Evolutionary conservation across 2,797 vertebrate species (phyloP).

Genomic region (Pygocentrus nattereri): DNA sequence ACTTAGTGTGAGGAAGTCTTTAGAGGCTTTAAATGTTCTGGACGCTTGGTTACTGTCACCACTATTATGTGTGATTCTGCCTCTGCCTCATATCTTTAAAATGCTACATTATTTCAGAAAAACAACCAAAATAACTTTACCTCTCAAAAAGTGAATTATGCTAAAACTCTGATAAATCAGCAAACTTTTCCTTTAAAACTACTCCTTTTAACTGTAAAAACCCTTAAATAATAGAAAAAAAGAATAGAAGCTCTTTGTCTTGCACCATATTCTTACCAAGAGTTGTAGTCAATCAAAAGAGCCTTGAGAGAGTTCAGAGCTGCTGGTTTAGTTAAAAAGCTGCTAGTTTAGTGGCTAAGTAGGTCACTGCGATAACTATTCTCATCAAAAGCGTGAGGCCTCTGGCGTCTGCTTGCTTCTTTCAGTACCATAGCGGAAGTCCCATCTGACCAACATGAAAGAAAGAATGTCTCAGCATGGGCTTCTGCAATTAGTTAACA

Average conservation of each 20-base stretch:
- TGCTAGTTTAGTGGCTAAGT: conserved; percentile 28
- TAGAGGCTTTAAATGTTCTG: too few species aligned
- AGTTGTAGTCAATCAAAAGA: too few species aligned
- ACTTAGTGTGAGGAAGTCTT: too few species aligned
- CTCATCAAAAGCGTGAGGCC: conserved; percentile 12
- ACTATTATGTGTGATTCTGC: too few species aligned
- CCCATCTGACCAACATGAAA: conserved; percentile 45
- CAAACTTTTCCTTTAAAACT: background rate
- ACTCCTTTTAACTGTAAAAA: background rate
- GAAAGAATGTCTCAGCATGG: background rate
- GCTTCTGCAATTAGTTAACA: background rate
- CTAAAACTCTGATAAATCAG: too few species aligned
- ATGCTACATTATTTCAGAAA: too few species aligned
- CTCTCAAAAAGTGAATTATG: too few species aligned
- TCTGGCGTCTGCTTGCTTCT: background rate
- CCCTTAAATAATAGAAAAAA: background rate
- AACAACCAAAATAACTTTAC: too few species aligned
- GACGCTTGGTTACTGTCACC: too few species aligned
- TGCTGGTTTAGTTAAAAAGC: conserved; percentile 10
- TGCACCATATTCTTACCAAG: background rate
- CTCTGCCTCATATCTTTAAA: too few species aligned
- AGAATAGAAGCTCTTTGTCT: too few species aligned
- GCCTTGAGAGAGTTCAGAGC: background rate
- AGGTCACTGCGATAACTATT: conserved; percentile 39
- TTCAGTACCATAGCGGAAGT: conserved; percentile 31